phyloP scores from a whole-genome alignment of 2,113 vertebrate species.

The Cinclus mexicanus region DNA sequence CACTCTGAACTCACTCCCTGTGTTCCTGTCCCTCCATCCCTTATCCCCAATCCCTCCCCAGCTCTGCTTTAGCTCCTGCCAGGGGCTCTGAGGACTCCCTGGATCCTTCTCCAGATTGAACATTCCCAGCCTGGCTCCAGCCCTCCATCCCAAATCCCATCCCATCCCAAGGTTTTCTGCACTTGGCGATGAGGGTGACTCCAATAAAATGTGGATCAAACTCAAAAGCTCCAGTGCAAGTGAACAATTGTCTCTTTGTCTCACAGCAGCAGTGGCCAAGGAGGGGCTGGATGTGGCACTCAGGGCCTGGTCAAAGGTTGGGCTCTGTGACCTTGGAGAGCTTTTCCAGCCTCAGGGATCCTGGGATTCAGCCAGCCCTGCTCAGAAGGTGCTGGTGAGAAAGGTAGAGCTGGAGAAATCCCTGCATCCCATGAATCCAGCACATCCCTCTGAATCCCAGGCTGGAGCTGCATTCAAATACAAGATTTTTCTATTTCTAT shows the following conservation, averaged over 20 bases:
- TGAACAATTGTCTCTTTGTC: background rate
- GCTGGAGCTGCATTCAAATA: background rate
- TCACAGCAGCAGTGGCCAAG: background rate
- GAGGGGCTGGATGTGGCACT: background rate
- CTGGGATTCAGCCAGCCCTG: background rate
- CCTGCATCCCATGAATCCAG: background rate
- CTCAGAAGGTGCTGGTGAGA: rapidly evolving
- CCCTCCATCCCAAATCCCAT: background rate
- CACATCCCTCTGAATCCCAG: background rate
- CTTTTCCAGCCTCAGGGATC: background rate
- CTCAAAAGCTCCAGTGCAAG: background rate
- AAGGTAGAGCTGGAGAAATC: background rate
- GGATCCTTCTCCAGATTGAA: too few relatives aligned
- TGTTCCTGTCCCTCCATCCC: too few relatives aligned
- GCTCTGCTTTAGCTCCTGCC: too few relatives aligned
- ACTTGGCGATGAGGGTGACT: background rate
- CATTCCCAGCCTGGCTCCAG: too few relatives aligned
- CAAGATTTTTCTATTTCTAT: background rate
- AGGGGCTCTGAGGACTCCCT: too few relatives aligned
- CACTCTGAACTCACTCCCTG: too few relatives aligned
- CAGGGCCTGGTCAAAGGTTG: background rate
- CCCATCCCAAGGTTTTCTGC: background rate
- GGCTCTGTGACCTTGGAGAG: rapidly evolving
- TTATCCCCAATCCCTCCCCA: too few relatives aligned
- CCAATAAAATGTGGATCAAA: background rate